A percentile compares a stretch with the other conserved stretches of the same genome.
phyloP scores from a whole-genome alignment of 2,113 vertebrate genomes.

The Lepidothrix coronata region DNA sequence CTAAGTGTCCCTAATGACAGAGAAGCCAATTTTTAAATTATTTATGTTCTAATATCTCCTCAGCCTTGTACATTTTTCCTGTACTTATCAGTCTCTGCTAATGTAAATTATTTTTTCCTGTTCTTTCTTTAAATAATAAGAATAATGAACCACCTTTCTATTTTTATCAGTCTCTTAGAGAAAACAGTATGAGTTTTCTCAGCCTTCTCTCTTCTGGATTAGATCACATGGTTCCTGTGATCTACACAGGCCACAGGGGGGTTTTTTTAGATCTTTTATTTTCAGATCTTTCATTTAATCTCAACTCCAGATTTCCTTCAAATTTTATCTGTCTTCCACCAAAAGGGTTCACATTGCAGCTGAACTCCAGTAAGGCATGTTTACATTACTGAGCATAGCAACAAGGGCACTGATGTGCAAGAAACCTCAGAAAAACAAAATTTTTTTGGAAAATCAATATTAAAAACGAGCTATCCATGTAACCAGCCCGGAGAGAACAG shows the following conservation, averaged over 20 bases:
- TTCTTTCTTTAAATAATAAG: not conserved
- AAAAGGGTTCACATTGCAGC: not conserved
- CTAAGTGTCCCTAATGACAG: not conserved
- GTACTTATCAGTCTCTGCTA: not conserved
- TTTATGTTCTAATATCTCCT: not conserved
- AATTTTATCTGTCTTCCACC: not conserved
- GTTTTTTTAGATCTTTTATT: not conserved
- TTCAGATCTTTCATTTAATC: not conserved
- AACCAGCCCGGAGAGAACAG: not conserved
- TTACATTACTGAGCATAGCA: not conserved
- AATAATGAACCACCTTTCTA: not conserved
- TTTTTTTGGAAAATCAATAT: not conserved
- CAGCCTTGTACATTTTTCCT: not conserved
- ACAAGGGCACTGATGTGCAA: not conserved
- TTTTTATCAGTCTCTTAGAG: not conserved
- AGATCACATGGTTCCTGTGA: not conserved
- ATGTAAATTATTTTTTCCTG: not conserved
- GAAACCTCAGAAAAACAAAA: not conserved
- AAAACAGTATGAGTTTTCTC: not conserved
- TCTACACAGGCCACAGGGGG: not conserved
- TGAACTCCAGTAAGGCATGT: not conserved
- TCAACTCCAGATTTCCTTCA: not conserved
- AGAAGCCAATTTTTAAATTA: not conserved
- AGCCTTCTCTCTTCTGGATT: not conserved
- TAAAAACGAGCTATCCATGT: not conserved